Evolutionary conservation across 1,140 invertebrate species (phyloP).

Genomic region (Bacillus rossius): DNA sequence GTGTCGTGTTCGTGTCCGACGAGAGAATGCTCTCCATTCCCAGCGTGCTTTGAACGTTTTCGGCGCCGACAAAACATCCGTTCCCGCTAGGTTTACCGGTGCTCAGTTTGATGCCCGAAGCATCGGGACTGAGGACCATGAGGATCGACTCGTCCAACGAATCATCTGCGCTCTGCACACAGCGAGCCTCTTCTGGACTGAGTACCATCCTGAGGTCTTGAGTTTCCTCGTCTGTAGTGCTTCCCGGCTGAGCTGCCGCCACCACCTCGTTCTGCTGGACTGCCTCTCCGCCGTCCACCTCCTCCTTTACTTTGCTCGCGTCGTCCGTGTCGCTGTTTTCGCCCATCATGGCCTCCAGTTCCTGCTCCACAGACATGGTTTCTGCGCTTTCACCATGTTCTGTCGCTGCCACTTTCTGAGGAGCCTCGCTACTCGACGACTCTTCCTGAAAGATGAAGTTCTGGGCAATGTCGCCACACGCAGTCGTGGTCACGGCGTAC

Average conservation of each 20-base stretch:
- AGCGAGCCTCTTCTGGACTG: neutral
- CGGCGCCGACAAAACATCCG: too few species aligned
- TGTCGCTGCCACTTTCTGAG: neutral
- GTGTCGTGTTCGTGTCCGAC: too few species aligned
- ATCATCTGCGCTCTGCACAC: too few species aligned
- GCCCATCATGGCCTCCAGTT: slow-evolving; percentile 24
- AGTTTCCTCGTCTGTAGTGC: slow-evolving; percentile 2
- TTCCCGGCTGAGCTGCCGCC: neutral
- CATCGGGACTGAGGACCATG: too few species aligned
- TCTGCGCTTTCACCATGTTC: neutral
- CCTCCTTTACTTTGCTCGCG: neutral
- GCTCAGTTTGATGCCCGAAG: too few species aligned
- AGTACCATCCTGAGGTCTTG: slow-evolving; percentile 7
- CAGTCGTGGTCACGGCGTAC: too few species aligned
- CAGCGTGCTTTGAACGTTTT: too few species aligned
- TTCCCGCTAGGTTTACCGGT: too few species aligned
- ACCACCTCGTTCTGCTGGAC: too few species aligned
- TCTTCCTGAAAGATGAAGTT: neutral
- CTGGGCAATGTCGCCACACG: too few species aligned
- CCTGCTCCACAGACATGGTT: slow-evolving; percentile 13
- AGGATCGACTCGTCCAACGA: too few species aligned
- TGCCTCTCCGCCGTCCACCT: neutral
- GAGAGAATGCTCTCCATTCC: too few species aligned
- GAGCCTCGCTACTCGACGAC: neutral
- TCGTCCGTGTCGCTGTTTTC: slow-evolving; percentile 8